A percentile compares a stretch with the other conserved stretches of the same genome.
Evolutionary conservation across 2,113 vertebrate species (phyloP).

Genomic region (Ia io): DNA sequence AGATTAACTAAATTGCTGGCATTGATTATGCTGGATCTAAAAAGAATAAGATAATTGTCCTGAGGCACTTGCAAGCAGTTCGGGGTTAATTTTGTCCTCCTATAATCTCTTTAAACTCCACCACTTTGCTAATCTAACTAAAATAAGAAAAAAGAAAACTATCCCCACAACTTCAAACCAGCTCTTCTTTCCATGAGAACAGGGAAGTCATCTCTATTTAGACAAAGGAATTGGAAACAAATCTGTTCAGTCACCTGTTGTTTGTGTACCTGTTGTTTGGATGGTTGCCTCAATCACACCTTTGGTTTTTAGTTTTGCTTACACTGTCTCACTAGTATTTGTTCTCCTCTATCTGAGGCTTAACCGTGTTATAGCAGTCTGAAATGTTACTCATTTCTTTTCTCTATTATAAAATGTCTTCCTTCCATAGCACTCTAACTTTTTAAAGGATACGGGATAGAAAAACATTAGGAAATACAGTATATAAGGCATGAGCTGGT

Average conservation of each 20-base stretch:
- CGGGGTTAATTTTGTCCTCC: slow-evolving; percentile 42
- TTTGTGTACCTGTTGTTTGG: background rate
- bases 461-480: background rate
- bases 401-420: background rate
- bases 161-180: background rate
- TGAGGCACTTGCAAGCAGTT: slow-evolving; percentile 18
- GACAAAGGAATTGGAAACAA: background rate
- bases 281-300: background rate
- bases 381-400: background rate
- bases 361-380: background rate
- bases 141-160: slow-evolving; percentile 5
- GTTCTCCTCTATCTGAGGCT: background rate
- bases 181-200: background rate
- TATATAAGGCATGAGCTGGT: background rate
- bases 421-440: background rate
- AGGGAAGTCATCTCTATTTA: background rate
- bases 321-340: background rate
- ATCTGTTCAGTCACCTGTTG: background rate
- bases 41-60: slow-evolving; percentile 39
- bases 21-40: slow-evolving; percentile 1
- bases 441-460: slow-evolving; percentile 24
- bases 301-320: background rate
- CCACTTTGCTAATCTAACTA: slow-evolving; percentile 35
- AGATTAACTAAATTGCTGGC: slow-evolving; percentile 33
- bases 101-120: slow-evolving; percentile 37